Percentiles rank a stretch among this genome's conserved stretches.
phyloP scores from a whole-genome alignment of 1,140 invertebrate species.

The Gryllus bimaculatus region DNA sequence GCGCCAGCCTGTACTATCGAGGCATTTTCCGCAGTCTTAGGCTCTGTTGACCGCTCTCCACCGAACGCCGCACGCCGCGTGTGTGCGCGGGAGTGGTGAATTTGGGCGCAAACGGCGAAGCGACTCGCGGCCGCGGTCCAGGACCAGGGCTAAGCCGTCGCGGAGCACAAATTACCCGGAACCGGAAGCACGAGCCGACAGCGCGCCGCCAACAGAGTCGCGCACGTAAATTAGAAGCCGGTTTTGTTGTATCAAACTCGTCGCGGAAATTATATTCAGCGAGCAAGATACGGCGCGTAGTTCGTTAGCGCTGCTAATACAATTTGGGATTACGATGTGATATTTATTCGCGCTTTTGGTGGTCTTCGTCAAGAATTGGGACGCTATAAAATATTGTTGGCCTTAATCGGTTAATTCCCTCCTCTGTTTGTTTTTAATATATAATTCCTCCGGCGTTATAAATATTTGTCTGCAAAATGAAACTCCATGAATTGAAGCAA shows the following conservation, averaged over 20 bases:
- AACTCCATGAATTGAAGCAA: no score
- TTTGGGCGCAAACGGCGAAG: no score
- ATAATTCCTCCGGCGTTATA: not conserved
- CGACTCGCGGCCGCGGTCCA: not conserved
- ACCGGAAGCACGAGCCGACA: not conserved
- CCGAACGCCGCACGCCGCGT: no score
- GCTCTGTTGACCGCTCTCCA: no score
- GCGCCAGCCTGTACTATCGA: no score
- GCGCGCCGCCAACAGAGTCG: not conserved
- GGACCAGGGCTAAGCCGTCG: not conserved
- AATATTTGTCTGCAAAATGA: no score
- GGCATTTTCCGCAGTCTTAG: no score
- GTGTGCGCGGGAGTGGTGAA: no score
- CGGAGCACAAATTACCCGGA: not conserved
- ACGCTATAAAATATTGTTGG: no score
- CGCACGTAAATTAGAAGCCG: not conserved
- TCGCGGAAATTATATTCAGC: not conserved
- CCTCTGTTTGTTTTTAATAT: not conserved
- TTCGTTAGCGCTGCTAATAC: not conserved
- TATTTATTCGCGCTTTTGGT: not conserved
- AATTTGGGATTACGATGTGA: not conserved
- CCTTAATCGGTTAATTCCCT: not conserved
- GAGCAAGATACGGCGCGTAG: not conserved
- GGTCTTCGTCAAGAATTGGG: not conserved
- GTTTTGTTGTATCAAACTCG: not conserved